A percentile compares a stretch with the other conserved stretches of the same genome.
Conservation (phyloP, 2,888 invertebrate genomes). For the Tachina grossa region DNA sequence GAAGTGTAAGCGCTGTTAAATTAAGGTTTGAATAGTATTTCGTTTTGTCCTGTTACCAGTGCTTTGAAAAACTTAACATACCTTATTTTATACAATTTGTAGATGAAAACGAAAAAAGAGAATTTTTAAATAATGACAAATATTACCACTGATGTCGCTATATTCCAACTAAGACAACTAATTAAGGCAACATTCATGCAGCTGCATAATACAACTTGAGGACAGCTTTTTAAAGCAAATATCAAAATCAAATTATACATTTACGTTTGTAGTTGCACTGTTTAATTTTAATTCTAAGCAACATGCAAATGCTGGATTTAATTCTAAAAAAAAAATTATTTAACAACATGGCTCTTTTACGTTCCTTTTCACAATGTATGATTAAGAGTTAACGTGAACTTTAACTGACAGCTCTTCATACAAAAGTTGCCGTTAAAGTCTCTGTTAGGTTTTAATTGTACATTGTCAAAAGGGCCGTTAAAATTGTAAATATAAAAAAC, state of each 20-base stretch:
- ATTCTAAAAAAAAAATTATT: background rate
- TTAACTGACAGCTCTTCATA: too few relatives aligned
- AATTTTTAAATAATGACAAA: conserved; percentile 56
- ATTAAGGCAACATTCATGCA: conserved; percentile 53
- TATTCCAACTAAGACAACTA: conserved; percentile 50
- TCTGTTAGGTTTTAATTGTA: too few relatives aligned
- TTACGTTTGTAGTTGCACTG: conserved; percentile 26
- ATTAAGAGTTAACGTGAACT: too few relatives aligned
- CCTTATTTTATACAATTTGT: background rate
- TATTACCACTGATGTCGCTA: conserved; percentile 32
- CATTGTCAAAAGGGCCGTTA: too few relatives aligned
- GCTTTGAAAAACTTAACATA: background rate
- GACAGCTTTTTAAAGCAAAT: conserved; percentile 42
- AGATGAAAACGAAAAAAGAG: conserved; percentile 10
- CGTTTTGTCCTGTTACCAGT: background rate
- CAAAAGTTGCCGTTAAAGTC: too few relatives aligned
- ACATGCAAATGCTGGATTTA: background rate
- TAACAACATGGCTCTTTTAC: background rate
- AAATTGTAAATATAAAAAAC: background rate
- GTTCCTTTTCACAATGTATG: too few relatives aligned
- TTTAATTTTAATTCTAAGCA: conserved; percentile 22
- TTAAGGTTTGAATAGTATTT: background rate
- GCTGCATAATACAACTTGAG: conserved; percentile 41
- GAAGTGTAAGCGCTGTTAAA: too few relatives aligned
- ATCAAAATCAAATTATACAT: conserved; percentile 53